phyloP scores from a whole-genome alignment of 2,797 vertebrate genomes.

The Liparis tanakae region DNA sequence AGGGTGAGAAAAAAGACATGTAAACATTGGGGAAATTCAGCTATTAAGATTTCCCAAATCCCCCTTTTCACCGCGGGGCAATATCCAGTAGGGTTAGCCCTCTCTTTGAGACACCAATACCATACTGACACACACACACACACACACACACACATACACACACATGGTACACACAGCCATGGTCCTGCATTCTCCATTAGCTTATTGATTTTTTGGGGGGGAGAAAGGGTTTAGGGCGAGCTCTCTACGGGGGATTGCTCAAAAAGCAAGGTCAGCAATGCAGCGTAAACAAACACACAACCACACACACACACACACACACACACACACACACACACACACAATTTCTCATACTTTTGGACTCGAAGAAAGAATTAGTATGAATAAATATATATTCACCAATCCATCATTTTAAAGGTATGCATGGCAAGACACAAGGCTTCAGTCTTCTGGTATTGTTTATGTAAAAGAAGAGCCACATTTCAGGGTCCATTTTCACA shows the following conservation, averaged over 20 bases:
- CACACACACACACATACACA: conserved; percentile 27
- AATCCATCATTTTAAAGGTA: not conserved
- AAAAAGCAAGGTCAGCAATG: conserved; percentile 65
- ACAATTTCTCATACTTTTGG: conserved; percentile 6
- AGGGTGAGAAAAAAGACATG: conserved; percentile 46
- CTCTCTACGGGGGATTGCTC: conserved; percentile 45
- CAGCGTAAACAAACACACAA: conserved; percentile 2
- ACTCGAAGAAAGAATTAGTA: not conserved
- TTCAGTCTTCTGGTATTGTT: not conserved
- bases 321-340: conserved; percentile 13
- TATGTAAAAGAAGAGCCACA: not conserved
- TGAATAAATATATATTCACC: not conserved
- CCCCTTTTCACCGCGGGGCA: conserved; percentile 58
- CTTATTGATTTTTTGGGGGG: conserved; percentile 70
- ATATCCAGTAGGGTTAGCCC: conserved; percentile 44
- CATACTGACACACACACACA: conserved; percentile 43
- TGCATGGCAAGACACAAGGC: not conserved
- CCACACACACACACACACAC: not conserved
- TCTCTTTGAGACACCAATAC: conserved; percentile 62
- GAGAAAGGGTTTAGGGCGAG: conserved; percentile 51
- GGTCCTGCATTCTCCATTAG: conserved; percentile 73
- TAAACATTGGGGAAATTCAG: conserved; percentile 65
- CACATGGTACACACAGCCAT: conserved; percentile 22
- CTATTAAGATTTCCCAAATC: conserved; percentile 73
- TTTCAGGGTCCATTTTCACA: not conserved